phyloP scores from a whole-genome alignment of 2,888 invertebrate species.

The Elegia similella region DNA sequence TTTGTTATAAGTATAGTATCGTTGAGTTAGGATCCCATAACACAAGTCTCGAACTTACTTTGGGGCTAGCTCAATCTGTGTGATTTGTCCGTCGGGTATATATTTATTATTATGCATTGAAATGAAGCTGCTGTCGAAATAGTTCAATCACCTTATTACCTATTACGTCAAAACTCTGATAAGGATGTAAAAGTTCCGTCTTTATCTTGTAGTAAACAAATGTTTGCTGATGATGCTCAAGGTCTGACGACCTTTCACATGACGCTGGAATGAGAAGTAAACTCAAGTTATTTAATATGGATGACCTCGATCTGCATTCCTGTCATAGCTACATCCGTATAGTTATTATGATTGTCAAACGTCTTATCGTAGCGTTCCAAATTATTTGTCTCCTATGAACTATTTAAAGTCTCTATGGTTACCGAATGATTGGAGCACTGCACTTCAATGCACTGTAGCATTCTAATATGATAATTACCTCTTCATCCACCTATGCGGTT shows the following conservation, averaged over 20 bases:
- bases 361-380: background rate
- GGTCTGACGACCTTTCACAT: conserved; percentile 46
- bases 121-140: background rate
- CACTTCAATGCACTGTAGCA: no score
- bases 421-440: no score
- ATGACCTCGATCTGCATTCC: conserved; percentile 11
- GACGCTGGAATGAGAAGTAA: conserved; percentile 6
- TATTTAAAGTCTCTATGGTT: no score
- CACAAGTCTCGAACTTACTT: no score
- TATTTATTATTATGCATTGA: no score
- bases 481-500: no score
- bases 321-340: conserved; percentile 4
- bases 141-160: background rate
- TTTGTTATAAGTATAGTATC: no score
- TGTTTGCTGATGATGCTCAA: conserved; percentile 51
- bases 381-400: background rate
- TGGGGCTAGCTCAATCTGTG: no score
- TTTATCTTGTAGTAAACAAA: conserved; percentile 47
- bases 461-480: no score
- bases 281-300: conserved; percentile 3
- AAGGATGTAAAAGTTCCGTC: conserved; percentile 25
- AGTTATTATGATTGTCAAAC: background rate
- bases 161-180: conserved; percentile 14
- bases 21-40: no score
- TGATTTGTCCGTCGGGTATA: no score